phyloP scores from a whole-genome alignment of 1,140 invertebrate species.

The Cylas formicarius region DNA sequence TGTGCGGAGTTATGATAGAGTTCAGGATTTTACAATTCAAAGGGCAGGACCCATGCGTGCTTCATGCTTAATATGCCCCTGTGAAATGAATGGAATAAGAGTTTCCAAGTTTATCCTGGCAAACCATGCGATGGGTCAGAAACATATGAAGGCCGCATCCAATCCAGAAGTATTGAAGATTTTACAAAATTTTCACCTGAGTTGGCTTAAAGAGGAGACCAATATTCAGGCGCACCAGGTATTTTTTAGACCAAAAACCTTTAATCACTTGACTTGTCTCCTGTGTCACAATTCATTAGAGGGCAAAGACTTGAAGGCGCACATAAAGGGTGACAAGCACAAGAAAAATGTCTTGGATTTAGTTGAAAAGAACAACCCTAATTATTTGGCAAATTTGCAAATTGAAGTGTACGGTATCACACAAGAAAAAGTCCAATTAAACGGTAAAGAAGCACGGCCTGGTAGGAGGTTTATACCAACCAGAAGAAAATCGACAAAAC shows the following conservation, averaged over 20 bases:
- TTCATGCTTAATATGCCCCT: conserved; percentile 25
- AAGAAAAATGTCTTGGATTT: conserved; percentile 19
- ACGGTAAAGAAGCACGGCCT: not conserved
- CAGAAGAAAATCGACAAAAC: too few relatives aligned
- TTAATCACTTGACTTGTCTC: conserved; percentile 14
- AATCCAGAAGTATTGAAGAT: conserved; percentile 3
- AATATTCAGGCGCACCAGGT: conserved; percentile 29
- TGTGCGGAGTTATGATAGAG: conserved; percentile 17
- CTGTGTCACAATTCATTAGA: conserved; percentile 9
- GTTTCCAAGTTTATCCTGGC: conserved; percentile 13
- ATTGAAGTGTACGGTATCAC: conserved; percentile 20
- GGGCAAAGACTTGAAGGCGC: conserved; percentile 8
- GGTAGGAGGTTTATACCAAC: too few relatives aligned
- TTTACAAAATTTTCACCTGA: conserved; percentile 24
- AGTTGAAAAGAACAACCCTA: conserved; percentile 11
- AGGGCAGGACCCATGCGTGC: conserved; percentile 17
- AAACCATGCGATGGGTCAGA: conserved; percentile 24
- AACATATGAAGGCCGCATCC: conserved; percentile 19
- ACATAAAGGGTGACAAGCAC: conserved; percentile 19
- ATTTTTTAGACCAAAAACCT: conserved; percentile 20
- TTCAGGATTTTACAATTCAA: conserved; percentile 23
- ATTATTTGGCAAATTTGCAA: conserved; percentile 24
- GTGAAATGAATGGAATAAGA: conserved; percentile 13
- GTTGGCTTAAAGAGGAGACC: conserved; percentile 22
- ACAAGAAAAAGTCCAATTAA: conserved; percentile 3